phyloP scores from a whole-genome alignment of 2,797 vertebrate species.

The Syngnathus acus region DNA sequence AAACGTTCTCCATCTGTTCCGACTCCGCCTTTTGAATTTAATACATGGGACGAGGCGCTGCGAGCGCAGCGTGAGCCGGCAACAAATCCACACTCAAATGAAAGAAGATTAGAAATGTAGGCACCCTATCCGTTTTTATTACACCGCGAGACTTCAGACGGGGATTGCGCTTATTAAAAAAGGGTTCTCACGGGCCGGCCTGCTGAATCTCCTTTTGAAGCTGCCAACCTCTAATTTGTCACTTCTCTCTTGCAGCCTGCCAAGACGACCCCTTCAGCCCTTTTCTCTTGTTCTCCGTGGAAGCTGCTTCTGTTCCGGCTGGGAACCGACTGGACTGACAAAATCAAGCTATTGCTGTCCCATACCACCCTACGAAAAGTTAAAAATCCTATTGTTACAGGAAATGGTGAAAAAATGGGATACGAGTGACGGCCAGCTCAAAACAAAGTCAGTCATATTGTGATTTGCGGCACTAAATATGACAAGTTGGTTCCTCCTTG shows the following conservation, averaged over 20 bases:
- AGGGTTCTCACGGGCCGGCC: constrained; percentile 31
- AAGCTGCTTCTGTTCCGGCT: neutral
- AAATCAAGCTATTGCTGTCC: too few species aligned
- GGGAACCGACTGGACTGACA: neutral
- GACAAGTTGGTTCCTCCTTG: neutral
- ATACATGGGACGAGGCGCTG: neutral
- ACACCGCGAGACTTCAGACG: constrained; percentile 18
- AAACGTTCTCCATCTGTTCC: constrained; percentile 19
- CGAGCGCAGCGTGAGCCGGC: constrained; percentile 2
- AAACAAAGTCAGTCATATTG: too few species aligned
- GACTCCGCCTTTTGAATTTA: neutral
- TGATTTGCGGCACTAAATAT: too few species aligned
- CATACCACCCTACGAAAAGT: too few species aligned
- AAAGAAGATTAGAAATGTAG: constrained; percentile 33
- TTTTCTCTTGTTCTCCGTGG: constrained; percentile 44
- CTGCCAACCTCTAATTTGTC: constrained; percentile 38
- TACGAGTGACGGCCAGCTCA: too few species aligned
- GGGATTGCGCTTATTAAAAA: constrained; percentile 41
- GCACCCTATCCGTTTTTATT: constrained; percentile 20
- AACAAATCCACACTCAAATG: constrained; percentile 26
- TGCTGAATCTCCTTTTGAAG: constrained; percentile 53
- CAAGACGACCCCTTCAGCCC: constrained; percentile 46
- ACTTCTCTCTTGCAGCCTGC: neutral
- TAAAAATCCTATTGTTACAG: neutral
- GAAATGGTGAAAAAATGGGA: neutral